Base-by-base conservation (phyloP, 2,113 vertebrate genomes). In the Puma concolor region DNA sequence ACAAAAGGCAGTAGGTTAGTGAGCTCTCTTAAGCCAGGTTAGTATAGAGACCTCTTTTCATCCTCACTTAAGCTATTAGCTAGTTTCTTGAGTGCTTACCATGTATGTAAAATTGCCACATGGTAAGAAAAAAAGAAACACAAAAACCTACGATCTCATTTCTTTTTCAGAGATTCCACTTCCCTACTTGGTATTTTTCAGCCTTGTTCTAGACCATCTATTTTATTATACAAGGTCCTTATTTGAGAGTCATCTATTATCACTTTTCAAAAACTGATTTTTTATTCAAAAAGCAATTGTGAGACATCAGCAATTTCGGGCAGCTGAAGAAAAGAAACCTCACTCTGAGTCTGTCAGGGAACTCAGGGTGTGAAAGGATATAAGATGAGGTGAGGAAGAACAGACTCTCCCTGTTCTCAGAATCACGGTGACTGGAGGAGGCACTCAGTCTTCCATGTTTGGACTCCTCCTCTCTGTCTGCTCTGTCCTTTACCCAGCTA, bases 81-180 rank as follows among this genome's bases (percentile, higher is more conserved):
- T 29, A 44, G 4, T 79, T 91, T 85, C 66, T 89, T 63, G 25
- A 90, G 33, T 66, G 29, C 81, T 82, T 60, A 60, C 21, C 57
- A 41, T 93, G n/a, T 50, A 80, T 86, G 54, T 79, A 93, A 92
- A 92, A 69, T 41, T 33, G 57, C 31, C 12, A 79, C 13, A 12
- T 57, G n/a, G 27, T 36, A 63, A 72, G 67, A 79, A 96, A 91
- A 94, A 60, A 41, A 88, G 29, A 91, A 94, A 90, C 29, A 60
- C 5, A 38, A 69, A 96, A 82, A 44, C 8, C 29, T 60, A 83
- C 2, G 54, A 69, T 77, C 7, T 91, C 84, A 81, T 19, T 80
- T 74, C 48, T 72, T 97, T 96, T 82, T 82, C 41, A 94, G 54
- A 84, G 9, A 85, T 50, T 84, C 17, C 38, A 83, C 10, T 54